Percentiles rank a stretch among this genome's conserved stretches.
These are phyloP conservation scores for Dufourea novaeangliae DNA, from an alignment of 1,140 invertebrate species.

Conservation along the genomic window DNA sequence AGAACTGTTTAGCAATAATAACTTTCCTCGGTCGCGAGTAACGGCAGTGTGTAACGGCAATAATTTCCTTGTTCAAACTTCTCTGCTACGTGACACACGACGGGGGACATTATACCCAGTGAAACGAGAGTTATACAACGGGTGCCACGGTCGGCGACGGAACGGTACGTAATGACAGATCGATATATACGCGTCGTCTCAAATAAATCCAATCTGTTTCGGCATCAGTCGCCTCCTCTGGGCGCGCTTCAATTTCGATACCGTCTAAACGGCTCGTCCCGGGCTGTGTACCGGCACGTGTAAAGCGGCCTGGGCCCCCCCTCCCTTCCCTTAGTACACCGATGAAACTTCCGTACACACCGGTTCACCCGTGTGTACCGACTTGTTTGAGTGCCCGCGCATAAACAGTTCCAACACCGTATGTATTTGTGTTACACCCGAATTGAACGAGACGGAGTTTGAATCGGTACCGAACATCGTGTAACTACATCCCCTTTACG, in stretches of 20 bases:
- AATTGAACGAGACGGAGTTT: neutral
- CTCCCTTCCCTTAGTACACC: slow-evolving; percentile 3
- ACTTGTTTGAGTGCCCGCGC: slow-evolving; percentile 51
- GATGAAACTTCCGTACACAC: slow-evolving; percentile 30
- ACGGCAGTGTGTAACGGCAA: slow-evolving; percentile 5
- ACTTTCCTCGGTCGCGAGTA: slow-evolving; percentile 30
- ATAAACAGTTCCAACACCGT: slow-evolving; percentile 54
- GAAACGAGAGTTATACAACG: slow-evolving; percentile 12
- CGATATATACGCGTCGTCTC: slow-evolving; percentile 45
- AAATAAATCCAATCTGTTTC: slow-evolving; percentile 57
- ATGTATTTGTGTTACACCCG: slow-evolving; percentile 29
- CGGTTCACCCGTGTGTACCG: slow-evolving; percentile 26
- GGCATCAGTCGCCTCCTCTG: slow-evolving; percentile 47
- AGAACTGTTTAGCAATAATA: slow-evolving; percentile 34
- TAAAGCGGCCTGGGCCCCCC: slow-evolving; percentile 55
- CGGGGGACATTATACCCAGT: neutral
- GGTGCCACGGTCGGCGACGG: neutral
- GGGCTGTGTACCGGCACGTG: slow-evolving; percentile 59
- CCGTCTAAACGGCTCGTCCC: slow-evolving; percentile 51
- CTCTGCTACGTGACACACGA: neutral
- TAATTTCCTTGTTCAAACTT: slow-evolving; percentile 28
- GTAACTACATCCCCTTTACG: too few species aligned
- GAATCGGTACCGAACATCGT: too few species aligned
- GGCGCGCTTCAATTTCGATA: slow-evolving; percentile 60
- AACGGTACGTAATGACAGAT: slow-evolving; percentile 29